Percentiles rank a stretch among this genome's conserved stretches.
phyloP scores from a whole-genome alignment of 2,113 vertebrate genomes.

The Vulpes ferrilata region DNA sequence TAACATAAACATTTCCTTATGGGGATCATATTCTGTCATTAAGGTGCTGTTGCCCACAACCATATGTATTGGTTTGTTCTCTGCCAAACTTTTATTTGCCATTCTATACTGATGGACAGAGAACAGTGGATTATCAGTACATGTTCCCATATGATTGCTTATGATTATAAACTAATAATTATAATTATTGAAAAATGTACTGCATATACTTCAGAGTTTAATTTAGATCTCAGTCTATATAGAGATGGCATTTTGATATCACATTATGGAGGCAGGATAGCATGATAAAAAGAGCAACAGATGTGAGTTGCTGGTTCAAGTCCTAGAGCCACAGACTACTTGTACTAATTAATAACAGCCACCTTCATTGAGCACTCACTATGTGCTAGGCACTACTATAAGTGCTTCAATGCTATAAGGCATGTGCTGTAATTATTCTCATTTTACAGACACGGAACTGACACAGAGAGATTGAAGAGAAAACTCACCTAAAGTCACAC shows the following conservation, averaged over 20 bases:
- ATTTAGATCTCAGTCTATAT: conserved; percentile 2
- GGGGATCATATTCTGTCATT: conserved; percentile 44
- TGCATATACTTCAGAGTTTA: neutral
- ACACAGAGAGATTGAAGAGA: neutral
- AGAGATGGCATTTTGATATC: neutral
- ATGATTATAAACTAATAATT: neutral
- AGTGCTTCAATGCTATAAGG: neutral
- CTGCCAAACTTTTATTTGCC: conserved; percentile 64
- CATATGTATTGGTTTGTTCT: conserved; percentile 55
- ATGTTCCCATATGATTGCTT: neutral
- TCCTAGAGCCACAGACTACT: neutral
- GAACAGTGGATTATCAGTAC: neutral
- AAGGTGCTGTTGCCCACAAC: conserved; percentile 65
- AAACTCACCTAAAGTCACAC: neutral
- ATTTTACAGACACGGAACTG: neutral
- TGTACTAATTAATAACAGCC: neutral
- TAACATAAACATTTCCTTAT: conserved; percentile 70
- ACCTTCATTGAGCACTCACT: neutral
- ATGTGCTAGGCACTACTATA: neutral
- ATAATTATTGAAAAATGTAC: neutral
- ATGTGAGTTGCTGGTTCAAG: neutral
- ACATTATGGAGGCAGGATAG: neutral
- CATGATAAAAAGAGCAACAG: neutral
- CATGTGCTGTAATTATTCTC: neutral
- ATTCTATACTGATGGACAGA: conserved; percentile 33